Evolutionary conservation across 1,140 invertebrate genomes (phyloP).

Genomic region (Odontomachus brunneus): DNA sequence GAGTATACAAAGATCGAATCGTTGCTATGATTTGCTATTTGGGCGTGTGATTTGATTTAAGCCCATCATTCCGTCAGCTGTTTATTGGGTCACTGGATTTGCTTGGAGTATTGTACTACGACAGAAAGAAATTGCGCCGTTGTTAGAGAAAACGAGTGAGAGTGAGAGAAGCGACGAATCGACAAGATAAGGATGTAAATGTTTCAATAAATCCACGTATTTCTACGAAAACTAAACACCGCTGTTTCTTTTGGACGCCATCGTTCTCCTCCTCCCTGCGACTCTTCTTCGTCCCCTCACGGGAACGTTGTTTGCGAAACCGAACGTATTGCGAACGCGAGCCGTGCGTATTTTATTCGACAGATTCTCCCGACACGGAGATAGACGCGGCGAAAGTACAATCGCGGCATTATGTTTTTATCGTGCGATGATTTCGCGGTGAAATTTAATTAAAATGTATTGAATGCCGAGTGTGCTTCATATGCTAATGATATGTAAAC

Average conservation of each 20-base stretch:
- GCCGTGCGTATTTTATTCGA: background rate
- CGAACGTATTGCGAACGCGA: no score
- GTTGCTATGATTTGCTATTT: no score
- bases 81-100: no score
- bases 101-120: background rate
- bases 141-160: conserved; percentile 11
- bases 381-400: background rate
- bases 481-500: conserved; percentile 56
- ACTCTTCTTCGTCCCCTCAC: conserved; percentile 19
- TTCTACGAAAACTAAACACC: conserved; percentile 79
- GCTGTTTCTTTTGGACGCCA: background rate
- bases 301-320: no score
- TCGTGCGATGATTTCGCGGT: conserved; percentile 44
- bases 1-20: no score
- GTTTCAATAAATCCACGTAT: conserved; percentile 84
- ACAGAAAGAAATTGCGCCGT: conserved; percentile 18
- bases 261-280: background rate
- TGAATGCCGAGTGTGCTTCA: conserved; percentile 30
- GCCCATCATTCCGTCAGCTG: no score
- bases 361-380: conserved; percentile 7
- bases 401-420: conserved; percentile 41
- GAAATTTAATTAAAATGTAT: conserved; percentile 55
- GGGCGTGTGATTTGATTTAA: no score
- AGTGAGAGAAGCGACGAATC: conserved; percentile 27
- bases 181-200: conserved; percentile 79